Evolutionary conservation across 1,140 invertebrate species (phyloP).

Genomic region (Calephelis nemesis): DNA sequence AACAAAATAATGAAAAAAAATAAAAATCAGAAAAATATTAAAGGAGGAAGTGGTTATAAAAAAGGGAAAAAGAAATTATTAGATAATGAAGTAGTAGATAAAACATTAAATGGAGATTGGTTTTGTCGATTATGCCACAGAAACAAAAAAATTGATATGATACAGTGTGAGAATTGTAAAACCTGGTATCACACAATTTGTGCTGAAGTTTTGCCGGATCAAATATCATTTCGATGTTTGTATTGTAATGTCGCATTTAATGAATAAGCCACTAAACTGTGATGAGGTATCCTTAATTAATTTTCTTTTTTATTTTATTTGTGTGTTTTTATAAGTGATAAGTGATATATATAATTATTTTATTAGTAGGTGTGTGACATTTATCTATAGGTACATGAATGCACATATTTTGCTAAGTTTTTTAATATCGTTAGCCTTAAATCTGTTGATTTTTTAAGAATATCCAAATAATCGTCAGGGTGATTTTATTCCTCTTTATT

Average conservation of each 20-base stretch:
- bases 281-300: neutral
- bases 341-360: too few species aligned
- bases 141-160: neutral
- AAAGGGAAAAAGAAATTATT: neutral
- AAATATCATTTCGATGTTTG: neutral
- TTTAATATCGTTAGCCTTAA: neutral
- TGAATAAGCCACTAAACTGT: constrained; percentile 1
- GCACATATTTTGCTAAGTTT: neutral
- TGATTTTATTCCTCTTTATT: neutral
- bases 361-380: too few species aligned
- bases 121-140: neutral
- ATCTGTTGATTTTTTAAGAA: neutral
- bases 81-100: neutral
- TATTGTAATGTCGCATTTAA: neutral
- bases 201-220: neutral
- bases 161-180: neutral
- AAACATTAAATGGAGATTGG: neutral
- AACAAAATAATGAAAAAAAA: too few species aligned
- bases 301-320: neutral
- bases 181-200: neutral
- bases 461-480: neutral
- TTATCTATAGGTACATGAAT: too few species aligned
- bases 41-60: neutral
- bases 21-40: too few species aligned
- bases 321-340: too few species aligned